Base-by-base conservation (phyloP, 2,888 invertebrate genomes). In the Griposia aprilina region DNA sequence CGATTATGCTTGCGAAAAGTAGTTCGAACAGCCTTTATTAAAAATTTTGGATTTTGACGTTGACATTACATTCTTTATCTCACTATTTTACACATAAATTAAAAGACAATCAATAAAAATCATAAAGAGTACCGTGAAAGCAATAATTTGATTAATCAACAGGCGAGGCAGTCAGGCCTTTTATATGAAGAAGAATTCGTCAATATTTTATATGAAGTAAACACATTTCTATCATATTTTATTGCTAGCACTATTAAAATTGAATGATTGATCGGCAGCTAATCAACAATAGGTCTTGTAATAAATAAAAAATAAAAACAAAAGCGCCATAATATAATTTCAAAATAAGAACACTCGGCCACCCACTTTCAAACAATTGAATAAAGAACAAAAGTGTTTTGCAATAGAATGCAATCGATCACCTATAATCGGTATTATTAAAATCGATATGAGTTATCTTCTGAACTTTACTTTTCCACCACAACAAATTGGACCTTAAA, bases 331-430 rank as follows among this genome's bases (percentile, higher is more conserved):
- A 68, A 30, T 55, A 23, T 76, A 77, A 86, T 87, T 89, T 89
- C 80, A 77, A 90, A 92, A 89, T 80, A 86, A 81, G 89, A 90
- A 89, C 85, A 86, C 81, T 59, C 71, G 81, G 83, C 82, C 88
- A 87, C 88, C 87, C 83, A 89, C 78, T 88, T 91, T 87, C 74
- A 66, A 90, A 93, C 91, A 93, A 93, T 91, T 88, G 87, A 90
- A 87, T 86, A 84, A 81, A 79, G 65, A 88, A 91, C 90, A 91
- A 91, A 89, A 90, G 87, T 86, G 85, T 93, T 92, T 90, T 78
- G 91, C 88, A 92, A 91, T 88, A 84, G 83, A 88, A 84, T 88
- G 87, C 90, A 90, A 92, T 92, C 91, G 90, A 93, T 93, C 90
- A 91, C 88, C 89, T 83, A 87, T 90, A 90, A 91, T 88, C 89